phyloP scores from a whole-genome alignment of 2,888 invertebrate species.

The Pecten maximus region DNA sequence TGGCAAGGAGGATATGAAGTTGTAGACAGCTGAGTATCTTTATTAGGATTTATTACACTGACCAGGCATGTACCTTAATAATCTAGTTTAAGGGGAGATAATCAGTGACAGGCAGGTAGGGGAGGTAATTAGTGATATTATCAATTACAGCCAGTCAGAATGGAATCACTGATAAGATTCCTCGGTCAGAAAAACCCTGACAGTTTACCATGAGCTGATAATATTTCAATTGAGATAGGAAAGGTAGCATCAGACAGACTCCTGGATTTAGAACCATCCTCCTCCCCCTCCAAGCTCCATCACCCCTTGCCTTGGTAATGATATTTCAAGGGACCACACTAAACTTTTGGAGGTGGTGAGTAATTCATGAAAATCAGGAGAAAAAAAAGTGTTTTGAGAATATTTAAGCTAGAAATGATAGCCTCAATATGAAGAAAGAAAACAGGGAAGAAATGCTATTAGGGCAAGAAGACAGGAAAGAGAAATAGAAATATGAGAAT shows the following conservation, averaged over 20 bases:
- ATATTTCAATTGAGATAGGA: neutral
- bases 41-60: neutral
- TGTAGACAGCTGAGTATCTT: neutral
- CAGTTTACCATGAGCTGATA: neutral
- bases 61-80: neutral
- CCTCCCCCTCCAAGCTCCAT: neutral
- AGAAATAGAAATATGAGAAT: no score
- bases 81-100: neutral
- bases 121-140: neutral
- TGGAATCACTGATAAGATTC: neutral
- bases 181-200: neutral
- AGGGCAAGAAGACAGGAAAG: no score
- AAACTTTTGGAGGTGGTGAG: no score
- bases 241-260: neutral
- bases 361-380: neutral
- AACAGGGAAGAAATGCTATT: neutral
- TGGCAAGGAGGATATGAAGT: no score
- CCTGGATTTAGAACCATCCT: neutral
- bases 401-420: neutral
- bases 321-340: no score
- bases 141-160: neutral
- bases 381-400: neutral
- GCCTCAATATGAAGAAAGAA: neutral
- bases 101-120: neutral
- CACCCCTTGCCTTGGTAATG: neutral